Evolutionary conservation across 2,113 vertebrate species (phyloP), one percentile per base, ranked within the genome.

Genomic region (Ochotona princeps): DNA sequence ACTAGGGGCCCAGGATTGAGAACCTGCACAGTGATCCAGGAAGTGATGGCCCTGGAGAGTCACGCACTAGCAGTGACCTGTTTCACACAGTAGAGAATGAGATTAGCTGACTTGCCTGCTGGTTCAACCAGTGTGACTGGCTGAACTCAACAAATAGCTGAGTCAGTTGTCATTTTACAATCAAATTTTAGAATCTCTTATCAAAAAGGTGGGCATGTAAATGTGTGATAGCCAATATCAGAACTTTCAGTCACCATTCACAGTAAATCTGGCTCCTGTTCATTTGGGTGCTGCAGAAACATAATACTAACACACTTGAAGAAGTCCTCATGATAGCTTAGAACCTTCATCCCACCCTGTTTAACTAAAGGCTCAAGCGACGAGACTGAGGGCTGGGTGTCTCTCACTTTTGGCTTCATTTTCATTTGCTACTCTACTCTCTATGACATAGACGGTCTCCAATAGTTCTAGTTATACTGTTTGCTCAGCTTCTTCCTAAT

Each of bases 181-280:
- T 65, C 79, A 20, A 35, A 85, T 60, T 15, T 83, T 83, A 79
- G 87, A 93, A 92, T 60, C 17, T 69, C 20, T 80, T 54, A 87
- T 18, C 14, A n/a, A 86, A 82, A 44, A 69, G 21, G 21, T 69
- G 20, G 17, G 67, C 2, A 32, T 2, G 49, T 18, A 69, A 35
- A 65, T 30, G 14, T 28, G 23, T 81, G 82, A 21, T 17, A 85
- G 86, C 28, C 21, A 44, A 51, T 38, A 21, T 75, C 15, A 60
- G 1, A 28, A 0, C 60, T 73, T 87, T 60, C 15, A 65, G 88
- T 18, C 21, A 23, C 57, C 81, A 87, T 8, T 30, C 54, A 93
- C 38, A 84, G 76, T 63, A 91, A 76, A 61, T 1, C 44, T 49
- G 23, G 28, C n/a, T 74, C 6, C 47, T 26, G 72, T 66, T 44